Percentiles rank a stretch among this genome's conserved stretches.
phyloP scores from a whole-genome alignment of 2,113 vertebrate genomes.

The Oxyura jamaicensis region DNA sequence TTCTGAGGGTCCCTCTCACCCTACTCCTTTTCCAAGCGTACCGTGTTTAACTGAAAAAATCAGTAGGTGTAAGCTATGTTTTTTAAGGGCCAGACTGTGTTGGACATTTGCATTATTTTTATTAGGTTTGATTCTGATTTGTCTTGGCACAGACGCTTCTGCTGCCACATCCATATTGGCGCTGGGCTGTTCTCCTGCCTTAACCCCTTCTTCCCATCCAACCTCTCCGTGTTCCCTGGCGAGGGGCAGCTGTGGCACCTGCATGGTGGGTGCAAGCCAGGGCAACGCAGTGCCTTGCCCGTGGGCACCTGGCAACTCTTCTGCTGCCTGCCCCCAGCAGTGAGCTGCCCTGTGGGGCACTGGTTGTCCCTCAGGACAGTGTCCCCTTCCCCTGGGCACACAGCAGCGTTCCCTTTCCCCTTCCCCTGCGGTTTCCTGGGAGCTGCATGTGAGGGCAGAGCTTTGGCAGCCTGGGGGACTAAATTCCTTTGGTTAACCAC shows the following conservation, averaged over 20 bases:
- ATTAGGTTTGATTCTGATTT: not conserved
- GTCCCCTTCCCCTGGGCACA: not conserved
- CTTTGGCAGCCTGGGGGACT: not conserved
- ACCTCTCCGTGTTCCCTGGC: not conserved
- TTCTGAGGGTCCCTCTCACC: not conserved
- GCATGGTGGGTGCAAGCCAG: not conserved
- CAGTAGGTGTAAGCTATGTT: rapidly evolving
- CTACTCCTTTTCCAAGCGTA: not conserved
- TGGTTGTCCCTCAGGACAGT: rapidly evolving
- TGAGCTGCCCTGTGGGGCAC: rapidly evolving
- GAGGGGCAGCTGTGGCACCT: too few relatives aligned
- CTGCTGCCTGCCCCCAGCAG: not conserved
- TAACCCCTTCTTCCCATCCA: not conserved
- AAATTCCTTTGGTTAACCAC: not conserved
- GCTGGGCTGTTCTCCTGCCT: not conserved
- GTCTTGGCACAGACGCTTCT: not conserved
- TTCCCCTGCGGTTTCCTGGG: not conserved
- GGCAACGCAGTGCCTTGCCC: not conserved
- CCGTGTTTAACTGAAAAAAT: not conserved
- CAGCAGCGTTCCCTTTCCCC: too few relatives aligned
- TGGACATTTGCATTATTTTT: not conserved
- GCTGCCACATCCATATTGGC: slow-evolving; percentile 13
- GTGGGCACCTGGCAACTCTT: not conserved
- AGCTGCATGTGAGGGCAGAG: not conserved
- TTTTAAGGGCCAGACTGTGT: not conserved